Percentiles rank a stretch among this genome's conserved stretches.
phyloP scores from a whole-genome alignment of 2,888 invertebrate genomes.

The Arrhopalites spinosus region DNA sequence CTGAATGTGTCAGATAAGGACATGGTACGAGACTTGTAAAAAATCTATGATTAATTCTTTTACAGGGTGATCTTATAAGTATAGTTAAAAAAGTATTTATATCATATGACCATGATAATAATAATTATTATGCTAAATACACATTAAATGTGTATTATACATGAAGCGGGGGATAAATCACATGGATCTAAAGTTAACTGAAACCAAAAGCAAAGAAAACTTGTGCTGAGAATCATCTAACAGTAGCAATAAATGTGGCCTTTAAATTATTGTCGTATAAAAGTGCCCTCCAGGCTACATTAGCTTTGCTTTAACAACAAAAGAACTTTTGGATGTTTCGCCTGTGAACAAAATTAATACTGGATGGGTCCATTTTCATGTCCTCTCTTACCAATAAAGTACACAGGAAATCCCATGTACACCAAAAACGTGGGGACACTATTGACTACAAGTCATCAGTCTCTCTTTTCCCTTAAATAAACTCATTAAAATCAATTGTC shows the following conservation, averaged over 20 bases:
- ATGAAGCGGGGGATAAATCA: neutral
- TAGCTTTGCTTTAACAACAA: conserved; percentile 20
- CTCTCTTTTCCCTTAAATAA: too few species aligned
- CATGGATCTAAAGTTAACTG: conserved; percentile 2
- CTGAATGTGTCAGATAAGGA: too few species aligned
- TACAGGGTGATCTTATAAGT: neutral
- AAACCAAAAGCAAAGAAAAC: neutral
- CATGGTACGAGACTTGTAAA: too few species aligned
- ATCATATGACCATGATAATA: too few species aligned
- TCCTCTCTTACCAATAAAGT: neutral
- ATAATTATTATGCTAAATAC: too few species aligned
- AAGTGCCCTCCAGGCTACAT: conserved; percentile 27
- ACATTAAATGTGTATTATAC: too few species aligned
- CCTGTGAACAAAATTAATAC: conserved; percentile 31
- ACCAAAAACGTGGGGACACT: too few species aligned
- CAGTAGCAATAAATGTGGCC: conserved; percentile 37
- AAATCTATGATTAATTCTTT: too few species aligned
- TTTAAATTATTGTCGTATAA: conserved; percentile 31
- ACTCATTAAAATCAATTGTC: too few species aligned
- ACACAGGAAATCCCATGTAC: neutral
- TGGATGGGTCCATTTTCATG: conserved; percentile 13
- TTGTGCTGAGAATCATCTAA: too few species aligned
- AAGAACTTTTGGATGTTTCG: conserved; percentile 26
- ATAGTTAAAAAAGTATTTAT: neutral
- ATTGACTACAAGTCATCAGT: too few species aligned